Evolutionary conservation across 2,888 invertebrate genomes (phyloP), one percentile per base, ranked within the genome.

Genomic region (Drosophila anomelani): DNA sequence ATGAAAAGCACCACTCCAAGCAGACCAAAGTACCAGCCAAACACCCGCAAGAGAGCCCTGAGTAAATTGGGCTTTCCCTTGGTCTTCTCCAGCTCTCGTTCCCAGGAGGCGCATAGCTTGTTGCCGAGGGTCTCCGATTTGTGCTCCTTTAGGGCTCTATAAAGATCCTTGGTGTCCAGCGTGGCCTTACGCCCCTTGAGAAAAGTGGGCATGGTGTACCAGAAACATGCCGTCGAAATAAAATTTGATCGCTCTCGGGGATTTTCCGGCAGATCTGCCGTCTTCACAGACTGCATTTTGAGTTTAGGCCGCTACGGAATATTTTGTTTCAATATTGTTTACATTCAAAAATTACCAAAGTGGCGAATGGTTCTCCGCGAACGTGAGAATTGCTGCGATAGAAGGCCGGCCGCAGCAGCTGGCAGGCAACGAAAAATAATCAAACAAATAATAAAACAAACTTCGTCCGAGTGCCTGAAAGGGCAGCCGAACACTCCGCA

Each of bases 131-230:
- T 89, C 75, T 91, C 92, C 17, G 97, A 97, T 85, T 94, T 93
- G 91, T 97, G 97, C 20, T 93, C 93, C 47, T 92, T 93, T 49
- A 96, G 93, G 0, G 96, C 95, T 81, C 95, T 95, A 86, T 95
- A 95, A 47, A 98, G 93, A 92, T 98, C 98, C 34, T 94, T 94
- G 34, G 95, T 94, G 79, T 95, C 96, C 60, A 98, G 92, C 57
- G 95, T 95, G 83, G 96, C 95, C 60, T 93, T 94, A 82, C 95
- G 95, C 0, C 97, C 97, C 90, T 95, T 95, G 79, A 94, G 94
- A 92, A 97, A 97, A 80, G 96, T 93, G 6, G 95, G 95, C 85
- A 96, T 93, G 58, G 96, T 95, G 95, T 97, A 97, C 92, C 95
- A 94, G 91, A 95, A 96, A 38, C 94, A 92, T 56, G 95, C 91